Conservation (phyloP, 2,888 invertebrate species). For the Deroplatys truncata region DNA sequence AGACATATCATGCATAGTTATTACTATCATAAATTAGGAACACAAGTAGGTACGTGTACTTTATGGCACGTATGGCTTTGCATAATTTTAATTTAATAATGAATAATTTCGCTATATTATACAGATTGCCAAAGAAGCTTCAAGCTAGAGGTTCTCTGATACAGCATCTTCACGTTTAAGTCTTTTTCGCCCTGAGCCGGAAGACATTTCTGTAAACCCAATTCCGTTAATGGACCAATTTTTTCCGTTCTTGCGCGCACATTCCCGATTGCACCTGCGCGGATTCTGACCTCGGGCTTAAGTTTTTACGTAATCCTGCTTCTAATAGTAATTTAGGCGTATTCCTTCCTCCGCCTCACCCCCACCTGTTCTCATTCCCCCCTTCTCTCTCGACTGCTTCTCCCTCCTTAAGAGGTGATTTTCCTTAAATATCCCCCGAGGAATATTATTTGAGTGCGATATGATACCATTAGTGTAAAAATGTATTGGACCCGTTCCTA, state of each 20-base stretch:
- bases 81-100: neutral
- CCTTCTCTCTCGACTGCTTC: neutral
- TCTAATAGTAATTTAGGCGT: constrained; percentile 12
- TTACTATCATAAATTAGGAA: no score
- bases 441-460: constrained; percentile 16
- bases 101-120: neutral
- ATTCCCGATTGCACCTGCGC: neutral
- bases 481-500: constrained; percentile 11
- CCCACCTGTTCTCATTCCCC: neutral
- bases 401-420: constrained; percentile 19
- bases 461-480: constrained; percentile 16
- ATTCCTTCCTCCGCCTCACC: neutral
- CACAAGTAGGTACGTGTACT: no score
- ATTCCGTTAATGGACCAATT: neutral
- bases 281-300: neutral
- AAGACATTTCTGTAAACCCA: neutral
- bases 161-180: neutral
- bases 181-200: neutral
- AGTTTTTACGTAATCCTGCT: constrained; percentile 1
- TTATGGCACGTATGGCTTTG: no score
- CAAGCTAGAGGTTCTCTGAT: neutral
- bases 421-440: constrained; percentile 24
- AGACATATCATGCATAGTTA: no score
- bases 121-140: neutral
- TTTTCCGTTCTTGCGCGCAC: neutral